Evolutionary conservation across 2,113 vertebrate species (phyloP).

Genomic region (Cynocephalus volans): DNA sequence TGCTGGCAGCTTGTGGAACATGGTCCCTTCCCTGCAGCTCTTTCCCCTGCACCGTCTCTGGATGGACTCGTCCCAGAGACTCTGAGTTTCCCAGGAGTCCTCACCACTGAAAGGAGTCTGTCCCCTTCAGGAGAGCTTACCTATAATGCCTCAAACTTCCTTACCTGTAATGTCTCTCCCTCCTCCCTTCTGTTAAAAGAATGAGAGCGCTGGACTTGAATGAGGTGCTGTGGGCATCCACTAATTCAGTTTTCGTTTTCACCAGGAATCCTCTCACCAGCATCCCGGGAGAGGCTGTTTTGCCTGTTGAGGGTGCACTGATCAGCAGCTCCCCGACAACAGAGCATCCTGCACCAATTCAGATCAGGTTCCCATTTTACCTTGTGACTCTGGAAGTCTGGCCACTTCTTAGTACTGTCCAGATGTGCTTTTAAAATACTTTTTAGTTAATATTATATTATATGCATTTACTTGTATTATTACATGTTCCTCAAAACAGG

Average conservation of each 20-base stretch:
- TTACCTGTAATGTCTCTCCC: neutral
- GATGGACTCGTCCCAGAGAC: neutral
- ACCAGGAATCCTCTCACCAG: neutral
- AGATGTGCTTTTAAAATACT: too few relatives aligned
- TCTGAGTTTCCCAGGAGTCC: neutral
- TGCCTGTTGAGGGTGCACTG: too few relatives aligned
- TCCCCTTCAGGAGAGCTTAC: neutral
- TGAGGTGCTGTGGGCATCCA: neutral
- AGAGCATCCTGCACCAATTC: too few relatives aligned
- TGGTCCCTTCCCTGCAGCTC: neutral
- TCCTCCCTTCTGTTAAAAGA: neutral
- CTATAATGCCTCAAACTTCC: neutral
- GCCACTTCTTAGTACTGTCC: too few relatives aligned
- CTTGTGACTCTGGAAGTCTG: too few relatives aligned
- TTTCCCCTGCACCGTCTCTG: neutral
- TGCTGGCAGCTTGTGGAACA: neutral
- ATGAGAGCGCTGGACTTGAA: neutral
- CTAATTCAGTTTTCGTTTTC: neutral
- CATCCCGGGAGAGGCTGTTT: too few relatives aligned
- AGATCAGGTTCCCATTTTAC: too few relatives aligned
- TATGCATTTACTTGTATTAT: too few relatives aligned
- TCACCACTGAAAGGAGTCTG: neutral
- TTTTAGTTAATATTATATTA: too few relatives aligned
- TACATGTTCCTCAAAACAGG: too few relatives aligned
- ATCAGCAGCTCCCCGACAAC: too few relatives aligned